Percentiles rank a stretch among this genome's conserved stretches.
phyloP scores from a whole-genome alignment of 2,797 vertebrate genomes.

The Siniperca undulata region DNA sequence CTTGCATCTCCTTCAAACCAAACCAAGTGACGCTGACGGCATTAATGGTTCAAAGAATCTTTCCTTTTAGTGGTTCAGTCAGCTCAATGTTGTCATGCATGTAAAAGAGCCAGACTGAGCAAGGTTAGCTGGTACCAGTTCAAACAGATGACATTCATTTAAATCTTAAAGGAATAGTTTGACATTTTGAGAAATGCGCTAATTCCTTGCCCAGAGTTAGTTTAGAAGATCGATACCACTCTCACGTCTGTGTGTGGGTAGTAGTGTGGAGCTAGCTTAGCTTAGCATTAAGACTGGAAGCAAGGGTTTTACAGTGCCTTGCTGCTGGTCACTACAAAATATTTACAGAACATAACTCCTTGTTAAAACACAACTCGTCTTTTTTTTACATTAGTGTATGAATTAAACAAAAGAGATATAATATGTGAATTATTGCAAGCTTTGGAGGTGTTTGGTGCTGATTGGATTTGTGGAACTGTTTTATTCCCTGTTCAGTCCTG shows the following conservation, averaged over 20 bases:
- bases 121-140: constrained; percentile 3
- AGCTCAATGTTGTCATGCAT: constrained; percentile 20
- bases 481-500: constrained; percentile 7
- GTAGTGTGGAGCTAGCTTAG: not conserved
- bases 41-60: constrained; percentile 15
- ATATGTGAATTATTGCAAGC: not conserved
- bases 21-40: constrained; percentile 22
- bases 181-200: not conserved
- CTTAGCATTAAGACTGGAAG: not conserved
- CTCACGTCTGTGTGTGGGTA: not conserved
- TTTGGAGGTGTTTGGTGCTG: not conserved
- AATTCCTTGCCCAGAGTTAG: not conserved
- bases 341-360: not conserved
- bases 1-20: constrained; percentile 34
- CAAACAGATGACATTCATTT: constrained; percentile 33
- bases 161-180: constrained; percentile 5
- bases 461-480: not conserved
- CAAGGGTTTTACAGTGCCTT: not conserved
- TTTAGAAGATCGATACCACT: not conserved
- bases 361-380: not conserved
- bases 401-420: not conserved
- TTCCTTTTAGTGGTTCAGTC: constrained; percentile 29
- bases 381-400: not conserved
- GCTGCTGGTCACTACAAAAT: not conserved
- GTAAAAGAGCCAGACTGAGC: constrained; percentile 3